Percentiles rank a stretch among this genome's conserved stretches.
phyloP scores from a whole-genome alignment of 2,888 invertebrate genomes.

The Yponomeuta plumbellus region DNA sequence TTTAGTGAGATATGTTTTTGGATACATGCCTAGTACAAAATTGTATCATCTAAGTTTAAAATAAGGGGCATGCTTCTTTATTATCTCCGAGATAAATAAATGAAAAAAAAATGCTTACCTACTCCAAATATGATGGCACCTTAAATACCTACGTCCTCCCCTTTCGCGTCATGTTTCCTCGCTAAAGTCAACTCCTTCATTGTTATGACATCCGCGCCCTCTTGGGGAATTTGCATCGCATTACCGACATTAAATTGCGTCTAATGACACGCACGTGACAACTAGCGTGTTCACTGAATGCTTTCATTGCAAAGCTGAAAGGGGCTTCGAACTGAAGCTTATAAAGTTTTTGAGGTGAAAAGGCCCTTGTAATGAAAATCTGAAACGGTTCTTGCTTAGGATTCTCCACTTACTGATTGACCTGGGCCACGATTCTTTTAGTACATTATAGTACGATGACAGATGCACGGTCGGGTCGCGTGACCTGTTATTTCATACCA shows the following conservation, averaged over 20 bases:
- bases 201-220: slow-evolving; percentile 39
- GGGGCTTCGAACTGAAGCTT: not conserved
- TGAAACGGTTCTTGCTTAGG: too few species aligned
- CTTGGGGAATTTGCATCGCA: slow-evolving; percentile 46
- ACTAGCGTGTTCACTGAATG: slow-evolving; percentile 29
- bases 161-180: not conserved
- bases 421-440: too few species aligned
- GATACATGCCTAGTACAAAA: too few species aligned
- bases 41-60: too few species aligned
- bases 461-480: too few species aligned
- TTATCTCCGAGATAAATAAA: too few species aligned
- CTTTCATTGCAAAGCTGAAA: not conserved
- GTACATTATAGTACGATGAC: too few species aligned
- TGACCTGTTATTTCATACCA: too few species aligned
- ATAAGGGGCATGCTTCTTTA: too few species aligned
- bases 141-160: not conserved
- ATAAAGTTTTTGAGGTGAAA: not conserved
- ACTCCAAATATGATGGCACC: not conserved
- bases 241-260: slow-evolving; percentile 53
- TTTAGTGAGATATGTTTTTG: too few species aligned
- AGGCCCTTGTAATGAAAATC: too few species aligned
- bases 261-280: slow-evolving; percentile 59
- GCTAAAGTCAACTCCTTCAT: slow-evolving; percentile 25
- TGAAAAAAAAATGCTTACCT: not conserved
- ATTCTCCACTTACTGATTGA: too few species aligned